Evolutionary conservation across 2,888 invertebrate genomes (phyloP).

Genomic region (Pollenia griseotomentosa): DNA sequence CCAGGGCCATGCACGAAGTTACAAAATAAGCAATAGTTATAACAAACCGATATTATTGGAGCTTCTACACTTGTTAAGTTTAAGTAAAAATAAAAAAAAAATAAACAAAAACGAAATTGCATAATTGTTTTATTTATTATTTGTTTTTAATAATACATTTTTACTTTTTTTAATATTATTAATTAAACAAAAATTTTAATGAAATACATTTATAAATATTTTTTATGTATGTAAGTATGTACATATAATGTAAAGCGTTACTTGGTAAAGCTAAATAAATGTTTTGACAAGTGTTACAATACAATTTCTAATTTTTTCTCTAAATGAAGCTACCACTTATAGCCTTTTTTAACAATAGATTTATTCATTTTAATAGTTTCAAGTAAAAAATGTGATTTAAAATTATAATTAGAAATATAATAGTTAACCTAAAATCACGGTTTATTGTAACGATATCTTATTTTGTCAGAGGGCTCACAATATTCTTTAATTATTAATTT

Average conservation of each 20-base stretch:
- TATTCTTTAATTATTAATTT: constrained; percentile 96
- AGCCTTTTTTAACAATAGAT: constrained; percentile 36
- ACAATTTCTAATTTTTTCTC: constrained; percentile 26
- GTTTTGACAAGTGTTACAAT: constrained; percentile 36
- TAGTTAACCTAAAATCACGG: constrained; percentile 85
- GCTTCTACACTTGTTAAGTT: constrained; percentile 36
- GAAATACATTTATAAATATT: constrained; percentile 11
- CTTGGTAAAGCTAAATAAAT: constrained; percentile 61
- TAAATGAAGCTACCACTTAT: constrained; percentile 25
- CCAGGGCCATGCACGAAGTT: constrained; percentile 96
- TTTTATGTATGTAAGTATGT: constrained; percentile 8
- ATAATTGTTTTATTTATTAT: constrained; percentile 40
- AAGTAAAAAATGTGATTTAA: constrained; percentile 9
- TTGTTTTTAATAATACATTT: constrained; percentile 39
- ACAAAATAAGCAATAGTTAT: constrained; percentile 84
- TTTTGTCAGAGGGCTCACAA: constrained; percentile 89
- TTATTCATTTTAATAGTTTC: not conserved
- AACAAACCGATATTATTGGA: not conserved
- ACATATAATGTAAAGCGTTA: constrained; percentile 45
- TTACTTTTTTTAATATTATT: constrained; percentile 36
- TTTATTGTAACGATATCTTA: constrained; percentile 89
- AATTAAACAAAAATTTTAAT: constrained; percentile 33
- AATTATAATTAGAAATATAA: constrained; percentile 48
- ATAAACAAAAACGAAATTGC: constrained; percentile 37
- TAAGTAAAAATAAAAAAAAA: no score